A percentile compares a stretch with the other conserved stretches of the same genome.
Conservation (phyloP, 1,140 invertebrate species). For the Neodiprion pinetum region DNA sequence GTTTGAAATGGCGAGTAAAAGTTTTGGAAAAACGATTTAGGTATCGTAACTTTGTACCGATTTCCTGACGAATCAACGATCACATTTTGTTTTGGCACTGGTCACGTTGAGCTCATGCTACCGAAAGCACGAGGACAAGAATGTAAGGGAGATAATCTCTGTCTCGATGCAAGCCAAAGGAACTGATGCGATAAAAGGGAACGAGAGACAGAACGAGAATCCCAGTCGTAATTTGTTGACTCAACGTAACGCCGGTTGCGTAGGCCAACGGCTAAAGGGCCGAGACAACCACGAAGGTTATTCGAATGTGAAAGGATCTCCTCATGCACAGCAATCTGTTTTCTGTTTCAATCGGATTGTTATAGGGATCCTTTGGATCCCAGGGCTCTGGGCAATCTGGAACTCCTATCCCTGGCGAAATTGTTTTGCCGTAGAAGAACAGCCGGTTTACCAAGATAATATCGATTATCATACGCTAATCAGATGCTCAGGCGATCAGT, state of each 20-base stretch:
- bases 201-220: no score
- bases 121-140: background rate
- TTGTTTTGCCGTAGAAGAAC: background rate
- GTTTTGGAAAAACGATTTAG: no score
- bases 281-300: background rate
- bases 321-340: background rate
- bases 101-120: background rate
- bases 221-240: constrained; percentile 1
- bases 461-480: background rate
- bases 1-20: no score
- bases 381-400: background rate
- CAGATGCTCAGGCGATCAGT: background rate
- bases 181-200: background rate
- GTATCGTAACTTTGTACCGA: no score
- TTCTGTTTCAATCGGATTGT: background rate
- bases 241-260: constrained; percentile 3
- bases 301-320: constrained; percentile 1
- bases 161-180: background rate
- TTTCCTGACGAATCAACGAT: background rate
- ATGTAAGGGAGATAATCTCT: background rate
- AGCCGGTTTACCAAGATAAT: background rate
- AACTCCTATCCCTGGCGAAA: background rate
- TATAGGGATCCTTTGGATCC: background rate
- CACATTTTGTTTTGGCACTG: background rate
- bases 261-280: background rate